Evolutionary conservation across 2,888 invertebrate genomes (phyloP).

Genomic region (Hecatera dysodea): DNA sequence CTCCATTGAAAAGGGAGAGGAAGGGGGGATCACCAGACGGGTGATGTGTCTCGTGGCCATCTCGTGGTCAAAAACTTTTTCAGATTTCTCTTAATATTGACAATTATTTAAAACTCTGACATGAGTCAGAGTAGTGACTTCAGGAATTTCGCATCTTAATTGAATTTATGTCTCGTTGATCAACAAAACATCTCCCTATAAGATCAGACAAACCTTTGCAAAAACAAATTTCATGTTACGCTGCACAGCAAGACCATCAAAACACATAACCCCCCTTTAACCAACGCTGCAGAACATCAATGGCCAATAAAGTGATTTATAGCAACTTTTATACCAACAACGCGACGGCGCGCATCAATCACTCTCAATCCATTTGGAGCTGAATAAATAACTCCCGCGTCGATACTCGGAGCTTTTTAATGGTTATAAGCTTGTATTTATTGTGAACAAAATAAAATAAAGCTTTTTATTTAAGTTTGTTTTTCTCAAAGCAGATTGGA

Average conservation of each 20-base stretch:
- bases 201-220: not conserved
- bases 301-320: slow-evolving; percentile 63
- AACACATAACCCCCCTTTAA: slow-evolving; percentile 32
- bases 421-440: slow-evolving; percentile 60
- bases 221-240: not conserved
- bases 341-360: slow-evolving; percentile 67
- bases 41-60: no score
- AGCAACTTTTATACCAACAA: slow-evolving; percentile 55
- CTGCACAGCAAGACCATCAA: not conserved
- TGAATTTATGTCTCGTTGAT: no score
- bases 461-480: slow-evolving; percentile 17
- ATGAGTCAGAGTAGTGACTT: no score
- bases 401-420: slow-evolving; percentile 66
- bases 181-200: no score
- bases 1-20: no score
- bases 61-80: no score
- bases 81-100: no score
- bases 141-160: no score
- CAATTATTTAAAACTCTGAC: no score
- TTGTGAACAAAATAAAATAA: slow-evolving; percentile 49
- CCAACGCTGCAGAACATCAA: slow-evolving; percentile 33
- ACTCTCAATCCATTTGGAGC: slow-evolving; percentile 73
- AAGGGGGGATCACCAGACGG: no score
- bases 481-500: not conserved
- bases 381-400: slow-evolving; percentile 68